Evolutionary conservation across 2,888 invertebrate species (phyloP), one percentile per base, ranked within the genome.

Genomic region (Rambutsinella grinnellia): DNA sequence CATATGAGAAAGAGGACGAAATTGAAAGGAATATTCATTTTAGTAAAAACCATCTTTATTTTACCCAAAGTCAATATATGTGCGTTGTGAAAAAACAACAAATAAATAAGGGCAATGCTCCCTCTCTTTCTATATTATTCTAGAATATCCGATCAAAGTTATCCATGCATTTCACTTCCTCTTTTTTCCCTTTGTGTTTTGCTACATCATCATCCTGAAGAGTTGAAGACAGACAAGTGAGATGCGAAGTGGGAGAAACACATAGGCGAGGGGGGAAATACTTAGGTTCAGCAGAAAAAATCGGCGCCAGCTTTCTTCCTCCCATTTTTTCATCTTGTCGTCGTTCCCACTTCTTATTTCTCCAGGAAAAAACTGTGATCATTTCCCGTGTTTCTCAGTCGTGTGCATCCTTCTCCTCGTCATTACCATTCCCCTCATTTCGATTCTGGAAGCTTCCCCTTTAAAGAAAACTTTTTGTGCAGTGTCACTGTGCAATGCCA

Each of bases 221-320:
- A 72, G 57, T 71, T 36, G 46, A 54, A 46, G 57, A 60, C 26
- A 66, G 65, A 27, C 51, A 65, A 10, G 5, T 6, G 51, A 28
- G 24, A 23, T 57, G 49, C 19, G 26, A 24, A 58, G 28, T 24
- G 24, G 26, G 19, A 60, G 23, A 57, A 57, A 36, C 19, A 57
- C 24, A 49, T 67, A 17, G 23, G 71, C 62, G 36, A 56, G 46
- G 2, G 26, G 51, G 54, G 54, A 44, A 49, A 65, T 36, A 56
- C 17, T 51, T 66, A 63, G 54, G 68, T 79, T 74, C 75, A 58
- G 80, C 70, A 66, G 75, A 81, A 77, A 82, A 82, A 82, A 74
- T 79, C 80, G 82, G 82, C 82, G 82, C 82, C 82, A 81, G 81
- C 68, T 70, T 78, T 81, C 78, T 81, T 71, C 53, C 60, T 60